phyloP scores from a whole-genome alignment of 2,888 invertebrate genomes.

The Nesidiocoris tenuis region DNA sequence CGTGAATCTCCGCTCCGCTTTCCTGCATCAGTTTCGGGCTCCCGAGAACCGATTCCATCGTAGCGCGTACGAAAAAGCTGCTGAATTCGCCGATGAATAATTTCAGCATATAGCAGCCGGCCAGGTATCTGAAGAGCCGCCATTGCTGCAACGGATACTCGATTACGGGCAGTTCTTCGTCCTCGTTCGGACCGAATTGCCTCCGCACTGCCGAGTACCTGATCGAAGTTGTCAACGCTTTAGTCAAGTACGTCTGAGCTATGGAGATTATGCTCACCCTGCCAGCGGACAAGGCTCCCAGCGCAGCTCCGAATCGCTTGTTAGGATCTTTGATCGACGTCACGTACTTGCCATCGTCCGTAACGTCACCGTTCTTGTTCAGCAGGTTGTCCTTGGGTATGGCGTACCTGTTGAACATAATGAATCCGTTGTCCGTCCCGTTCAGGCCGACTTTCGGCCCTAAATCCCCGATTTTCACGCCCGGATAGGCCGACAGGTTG shows the following conservation, averaged over 20 bases:
- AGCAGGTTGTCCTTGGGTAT: slow-evolving; percentile 82
- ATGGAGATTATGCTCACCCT: slow-evolving; percentile 70
- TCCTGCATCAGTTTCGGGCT: slow-evolving; percentile 24
- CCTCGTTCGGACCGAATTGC: slow-evolving; percentile 66
- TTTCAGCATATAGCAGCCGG: slow-evolving; percentile 71
- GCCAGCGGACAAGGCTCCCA: slow-evolving; percentile 84
- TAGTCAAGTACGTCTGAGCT: slow-evolving; percentile 60
- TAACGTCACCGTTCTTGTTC: slow-evolving; percentile 86
- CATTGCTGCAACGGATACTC: slow-evolving; percentile 73
- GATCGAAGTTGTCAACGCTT: slow-evolving; percentile 72
- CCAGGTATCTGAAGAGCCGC: slow-evolving; percentile 24
- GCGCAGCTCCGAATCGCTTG: slow-evolving; percentile 77
- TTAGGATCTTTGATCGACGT: slow-evolving; percentile 88
- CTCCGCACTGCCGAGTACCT: slow-evolving; percentile 76
- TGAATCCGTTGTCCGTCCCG: slow-evolving; percentile 91
- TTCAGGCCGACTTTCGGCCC: slow-evolving; percentile 90
- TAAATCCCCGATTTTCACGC: slow-evolving; percentile 85
- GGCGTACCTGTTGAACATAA: slow-evolving; percentile 82
- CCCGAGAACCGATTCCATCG: slow-evolving; percentile 27
- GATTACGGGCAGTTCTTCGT: slow-evolving; percentile 75
- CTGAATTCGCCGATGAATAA: slow-evolving; percentile 22
- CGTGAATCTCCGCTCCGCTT: slow-evolving; percentile 60
- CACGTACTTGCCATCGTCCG: slow-evolving; percentile 81
- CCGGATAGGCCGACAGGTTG: slow-evolving; percentile 70
- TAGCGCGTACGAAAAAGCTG: background rate